Evolutionary conservation across 2,888 invertebrate species (phyloP), one percentile per base, ranked within the genome.

Genomic region (Schrankia costaestrigalis): DNA sequence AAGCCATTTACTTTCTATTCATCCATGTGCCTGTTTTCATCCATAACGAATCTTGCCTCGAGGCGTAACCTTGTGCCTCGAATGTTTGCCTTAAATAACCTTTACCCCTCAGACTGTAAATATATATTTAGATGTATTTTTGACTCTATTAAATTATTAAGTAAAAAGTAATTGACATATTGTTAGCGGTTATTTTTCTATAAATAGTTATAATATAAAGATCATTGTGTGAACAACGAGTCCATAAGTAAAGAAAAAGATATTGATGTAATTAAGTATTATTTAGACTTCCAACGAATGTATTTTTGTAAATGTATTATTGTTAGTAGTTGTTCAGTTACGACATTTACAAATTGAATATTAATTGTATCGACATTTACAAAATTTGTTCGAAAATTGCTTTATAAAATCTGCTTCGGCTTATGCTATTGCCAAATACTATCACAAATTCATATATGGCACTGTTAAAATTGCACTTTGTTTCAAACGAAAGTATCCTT

Each of bases 51-150:
- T n/a, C n/a, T n/a, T n/a, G n/a, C n/a, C n/a, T n/a, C n/a, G n/a
- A n/a, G n/a, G n/a, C n/a, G n/a, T n/a, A n/a, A n/a, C n/a, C n/a
- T n/a, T n/a, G n/a, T n/a, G n/a, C n/a, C n/a, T n/a, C 17, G 34
- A 29, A 29, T 21, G 40, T 56, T 62, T 62, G 63, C 63, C 65
- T 62, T 64, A 54, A 36, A 31, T 46, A 45, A 45, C 40, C 29
- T 32, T 22, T 41, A 40, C 43, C 36, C 41, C 30, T 47, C 35
- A 41, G 23, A 51, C 19, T 29, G 32, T 55, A 46, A 50, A 50
- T 39, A 53, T 53, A 35, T 35, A 40, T 40, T 47, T 55, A 56
- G 56, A 48, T 50, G 52, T 56, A 56, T 56, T 57, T 57, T 63
- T 59, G 53, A 58, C 48, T 51, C 32, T 17, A 41, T 34, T 45